Base-by-base conservation (phyloP, 1,140 invertebrate species). In the Amyelois transitella region DNA sequence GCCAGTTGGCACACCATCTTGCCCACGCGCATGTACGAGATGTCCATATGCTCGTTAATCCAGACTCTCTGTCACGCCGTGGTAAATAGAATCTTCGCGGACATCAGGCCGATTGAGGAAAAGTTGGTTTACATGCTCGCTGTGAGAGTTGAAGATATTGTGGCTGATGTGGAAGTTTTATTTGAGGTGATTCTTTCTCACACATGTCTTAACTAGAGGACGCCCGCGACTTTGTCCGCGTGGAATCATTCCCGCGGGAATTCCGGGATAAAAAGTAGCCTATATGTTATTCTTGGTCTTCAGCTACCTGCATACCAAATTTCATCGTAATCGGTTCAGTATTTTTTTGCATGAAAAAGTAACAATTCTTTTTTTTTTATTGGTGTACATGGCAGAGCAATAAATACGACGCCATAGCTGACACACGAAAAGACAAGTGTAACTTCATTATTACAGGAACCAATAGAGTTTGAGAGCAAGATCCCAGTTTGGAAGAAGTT, bases 1-100 rank as follows among this genome's bases (percentile, higher is more conserved):
- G 44, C 51, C 1, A 60, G 60, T 12, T 89, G 88, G 88, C 57
- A 63, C 12, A 57, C 69, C 44, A 57, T 87, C 0, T 66, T 89
- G 10, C 86, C 88, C 0, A 19, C 49, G 0, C 61, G 67, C 4
- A 88, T 87, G 77, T 89, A 86, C 50, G 75, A 87, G 19, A 68
- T 78, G 49, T 75, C 79, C 2, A 58, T 88, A 18, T 80, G 77
- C 28, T 75, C 81, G 0, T 60, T 89, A 4, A 58, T 79, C 0
- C 70, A 78, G 21, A 64, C 67, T 0, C 24, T 88, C 12, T 81
- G 81, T 43, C 77, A 86, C 45, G 60, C 70, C 0, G 69, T 86
- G 53, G 17, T 86, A 38, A 58, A 68, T 7, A 63, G 73, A 53
- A 53, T 86, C 12, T 69, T 86, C 51, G 64, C 60, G 0, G 63